phyloP scores from a whole-genome alignment of 2,888 invertebrate genomes.

The Brenthis ino region DNA sequence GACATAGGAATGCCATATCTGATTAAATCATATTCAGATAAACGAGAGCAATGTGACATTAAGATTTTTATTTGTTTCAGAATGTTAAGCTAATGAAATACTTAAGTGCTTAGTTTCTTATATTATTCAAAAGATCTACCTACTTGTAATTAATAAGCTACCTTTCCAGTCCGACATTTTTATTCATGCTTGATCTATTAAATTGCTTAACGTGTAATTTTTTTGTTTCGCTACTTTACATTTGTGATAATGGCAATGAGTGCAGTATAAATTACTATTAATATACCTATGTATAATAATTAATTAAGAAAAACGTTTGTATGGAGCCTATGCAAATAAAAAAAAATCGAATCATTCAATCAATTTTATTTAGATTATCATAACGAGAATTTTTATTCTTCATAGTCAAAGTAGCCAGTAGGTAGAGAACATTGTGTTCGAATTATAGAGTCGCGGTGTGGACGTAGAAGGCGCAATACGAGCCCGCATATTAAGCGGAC shows the following conservation, averaged over 20 bases:
- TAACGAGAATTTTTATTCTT: conserved; percentile 6
- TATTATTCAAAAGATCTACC: not conserved
- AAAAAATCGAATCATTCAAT: no score
- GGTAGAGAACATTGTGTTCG: conserved; percentile 16
- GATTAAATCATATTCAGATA: conserved; percentile 23
- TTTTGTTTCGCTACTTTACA: conserved; percentile 5
- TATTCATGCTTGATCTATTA: not conserved
- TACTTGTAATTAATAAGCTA: no score
- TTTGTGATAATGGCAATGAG: conserved; percentile 2
- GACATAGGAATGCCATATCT: conserved; percentile 26
- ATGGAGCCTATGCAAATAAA: no score
- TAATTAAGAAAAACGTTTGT: no score
- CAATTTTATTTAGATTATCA: not conserved
- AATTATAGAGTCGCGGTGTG: conserved; percentile 24
- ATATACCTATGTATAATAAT: no score
- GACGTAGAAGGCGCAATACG: conserved; percentile 30
- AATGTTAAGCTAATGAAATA: not conserved
- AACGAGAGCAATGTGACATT: conserved; percentile 25
- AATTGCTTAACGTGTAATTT: not conserved
- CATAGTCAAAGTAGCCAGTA: conserved; percentile 15
- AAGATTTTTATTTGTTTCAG: conserved; percentile 10
- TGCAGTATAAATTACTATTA: not conserved
- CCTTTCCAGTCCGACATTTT: not conserved
- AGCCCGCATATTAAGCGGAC: conserved; percentile 35
- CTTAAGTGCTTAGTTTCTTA: not conserved